Conservation (phyloP, 1,140 invertebrate genomes). For the Sycobia sp. region DNA sequence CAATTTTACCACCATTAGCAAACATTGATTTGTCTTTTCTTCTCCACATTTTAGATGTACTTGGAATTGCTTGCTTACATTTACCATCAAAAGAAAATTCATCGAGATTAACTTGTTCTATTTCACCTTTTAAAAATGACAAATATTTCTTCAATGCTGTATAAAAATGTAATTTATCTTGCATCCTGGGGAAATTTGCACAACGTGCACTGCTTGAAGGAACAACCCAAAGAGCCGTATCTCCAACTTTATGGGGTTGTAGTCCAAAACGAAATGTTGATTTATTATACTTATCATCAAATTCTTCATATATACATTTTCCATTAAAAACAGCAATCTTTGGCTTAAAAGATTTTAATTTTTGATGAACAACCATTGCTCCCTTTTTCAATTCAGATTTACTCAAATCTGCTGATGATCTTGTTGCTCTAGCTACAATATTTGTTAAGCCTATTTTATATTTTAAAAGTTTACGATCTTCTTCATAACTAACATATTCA, state of each 20-base stretch:
- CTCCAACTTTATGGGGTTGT: constrained; percentile 46
- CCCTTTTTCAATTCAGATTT: constrained; percentile 55
- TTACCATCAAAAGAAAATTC: constrained; percentile 54
- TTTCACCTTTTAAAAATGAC: constrained; percentile 50
- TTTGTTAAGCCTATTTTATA: constrained; percentile 57
- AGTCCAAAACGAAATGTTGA: constrained; percentile 52
- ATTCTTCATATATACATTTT: constrained; percentile 58
- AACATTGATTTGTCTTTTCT: constrained; percentile 51
- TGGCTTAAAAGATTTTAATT: constrained; percentile 51
- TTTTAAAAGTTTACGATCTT: constrained; percentile 49
- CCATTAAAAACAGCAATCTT: constrained; percentile 59
- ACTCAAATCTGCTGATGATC: constrained; percentile 54
- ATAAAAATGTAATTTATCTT: constrained; percentile 58
- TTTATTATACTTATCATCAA: constrained; percentile 43
- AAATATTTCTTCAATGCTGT: constrained; percentile 53
- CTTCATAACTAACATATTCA: constrained; percentile 46
- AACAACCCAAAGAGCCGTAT: constrained; percentile 56
- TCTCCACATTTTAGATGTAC: constrained; percentile 56
- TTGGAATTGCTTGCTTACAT: constrained; percentile 46
- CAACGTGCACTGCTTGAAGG: constrained; percentile 59
- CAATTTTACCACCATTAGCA: constrained; percentile 48
- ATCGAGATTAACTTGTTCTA: constrained; percentile 40
- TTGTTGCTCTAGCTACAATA: constrained; percentile 54
- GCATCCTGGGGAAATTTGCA: constrained; percentile 56
- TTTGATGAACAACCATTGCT: constrained; percentile 45